Percentiles rank a stretch among this genome's conserved stretches.
Evolutionary conservation across 1,140 invertebrate species (phyloP).

Genomic region (Ganaspis sp.): DNA sequence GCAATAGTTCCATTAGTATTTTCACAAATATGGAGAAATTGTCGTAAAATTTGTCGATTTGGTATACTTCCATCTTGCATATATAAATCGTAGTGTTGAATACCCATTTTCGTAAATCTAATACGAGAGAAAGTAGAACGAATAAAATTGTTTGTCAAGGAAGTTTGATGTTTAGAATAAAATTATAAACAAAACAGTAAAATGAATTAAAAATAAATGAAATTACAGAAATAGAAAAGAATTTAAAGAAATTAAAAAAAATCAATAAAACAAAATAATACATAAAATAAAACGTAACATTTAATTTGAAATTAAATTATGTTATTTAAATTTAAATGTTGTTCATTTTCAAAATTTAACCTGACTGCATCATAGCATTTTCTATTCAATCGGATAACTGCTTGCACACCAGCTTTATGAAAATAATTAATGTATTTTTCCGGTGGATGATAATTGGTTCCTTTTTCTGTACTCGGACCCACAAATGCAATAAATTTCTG

Average conservation of each 20-base stretch:
- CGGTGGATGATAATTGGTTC: conserved; percentile 83
- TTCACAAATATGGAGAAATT: conserved; percentile 86
- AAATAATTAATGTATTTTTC: conserved; percentile 90
- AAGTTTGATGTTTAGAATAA: too few relatives aligned
- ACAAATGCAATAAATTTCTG: conserved; percentile 89
- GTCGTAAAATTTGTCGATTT: conserved; percentile 81
- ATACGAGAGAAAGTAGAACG: conserved; percentile 34
- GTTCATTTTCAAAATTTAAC: conserved; percentile 57
- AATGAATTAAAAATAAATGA: too few relatives aligned
- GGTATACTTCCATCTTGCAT: conserved; percentile 89
- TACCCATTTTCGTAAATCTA: conserved; percentile 85
- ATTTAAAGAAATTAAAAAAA: too few relatives aligned
- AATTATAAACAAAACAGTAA: conserved; percentile 8
- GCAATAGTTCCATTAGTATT: conserved; percentile 84
- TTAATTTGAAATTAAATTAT: too few relatives aligned
- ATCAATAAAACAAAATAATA: too few relatives aligned
- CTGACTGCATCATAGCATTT: conserved; percentile 84
- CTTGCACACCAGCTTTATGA: conserved; percentile 82
- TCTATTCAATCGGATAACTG: conserved; percentile 86
- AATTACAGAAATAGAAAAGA: too few relatives aligned
- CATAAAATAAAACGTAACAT: too few relatives aligned
- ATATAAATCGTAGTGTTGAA: conserved; percentile 87
- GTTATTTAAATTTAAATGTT: too few relatives aligned
- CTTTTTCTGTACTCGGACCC: conserved; percentile 83
- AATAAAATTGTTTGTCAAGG: too few relatives aligned